Percentiles rank a stretch among this genome's conserved stretches.
These are phyloP conservation scores for Muntiacus reevesi DNA, from an alignment of 2,113 vertebrate genomes.

Conservation along the genomic window DNA sequence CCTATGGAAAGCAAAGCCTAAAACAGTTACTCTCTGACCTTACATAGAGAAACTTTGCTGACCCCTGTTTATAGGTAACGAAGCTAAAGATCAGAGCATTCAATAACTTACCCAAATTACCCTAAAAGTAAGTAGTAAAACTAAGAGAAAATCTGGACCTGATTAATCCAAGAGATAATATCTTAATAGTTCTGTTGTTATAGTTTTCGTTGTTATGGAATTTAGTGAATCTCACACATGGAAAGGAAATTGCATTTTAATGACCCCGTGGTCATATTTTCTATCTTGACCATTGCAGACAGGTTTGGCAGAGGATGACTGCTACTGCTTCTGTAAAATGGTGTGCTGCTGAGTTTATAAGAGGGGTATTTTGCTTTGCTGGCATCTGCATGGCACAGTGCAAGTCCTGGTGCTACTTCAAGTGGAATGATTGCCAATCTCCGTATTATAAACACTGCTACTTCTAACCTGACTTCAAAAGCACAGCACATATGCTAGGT, in stretches of 20 bases:
- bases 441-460: conserved; percentile 11
- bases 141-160: background rate
- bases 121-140: background rate
- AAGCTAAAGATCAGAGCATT: background rate
- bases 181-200: background rate
- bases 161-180: background rate
- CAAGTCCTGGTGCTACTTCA: conserved; percentile 13
- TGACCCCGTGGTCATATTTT: background rate
- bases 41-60: background rate
- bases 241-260: background rate
- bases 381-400: background rate
- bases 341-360: background rate
- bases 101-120: background rate
- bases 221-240: background rate
- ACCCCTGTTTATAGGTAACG: background rate
- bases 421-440: background rate
- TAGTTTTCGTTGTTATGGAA: background rate
- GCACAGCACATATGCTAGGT: conserved; percentile 33
- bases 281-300: background rate
- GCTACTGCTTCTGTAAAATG: background rate
- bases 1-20: background rate
- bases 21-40: background rate
- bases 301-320: background rate
- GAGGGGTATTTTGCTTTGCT: background rate
- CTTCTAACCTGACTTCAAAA: conserved; percentile 56